A percentile compares a stretch with the other conserved stretches of the same genome.
Evolutionary conservation across 2,888 invertebrate species (phyloP).

Genomic region (Cheilosia soror): DNA sequence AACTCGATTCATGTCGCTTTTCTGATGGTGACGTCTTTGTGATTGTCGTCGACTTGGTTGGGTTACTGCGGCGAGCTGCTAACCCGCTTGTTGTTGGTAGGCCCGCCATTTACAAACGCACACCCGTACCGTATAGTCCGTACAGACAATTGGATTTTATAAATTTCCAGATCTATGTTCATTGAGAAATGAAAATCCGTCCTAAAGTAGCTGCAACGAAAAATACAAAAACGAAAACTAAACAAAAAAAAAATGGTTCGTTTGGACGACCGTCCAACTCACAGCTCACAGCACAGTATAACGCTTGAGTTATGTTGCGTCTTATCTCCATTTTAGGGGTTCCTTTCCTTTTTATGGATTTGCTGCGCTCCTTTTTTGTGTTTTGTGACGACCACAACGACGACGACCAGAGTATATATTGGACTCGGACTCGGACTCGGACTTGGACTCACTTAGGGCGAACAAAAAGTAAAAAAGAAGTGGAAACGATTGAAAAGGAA

Average conservation of each 20-base stretch:
- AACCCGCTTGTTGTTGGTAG: conserved; percentile 25
- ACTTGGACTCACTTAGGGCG: conserved; percentile 50
- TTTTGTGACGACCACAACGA: conserved; percentile 58
- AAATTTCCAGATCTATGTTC: conserved; percentile 74
- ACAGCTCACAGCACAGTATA: conserved; percentile 51
- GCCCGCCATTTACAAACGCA: conserved; percentile 22
- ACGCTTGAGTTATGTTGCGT: conserved; percentile 75
- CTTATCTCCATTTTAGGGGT: conserved; percentile 76
- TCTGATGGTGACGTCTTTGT: conserved; percentile 75
- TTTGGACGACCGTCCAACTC: conserved; percentile 47
- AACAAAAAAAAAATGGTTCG: conserved; percentile 60
- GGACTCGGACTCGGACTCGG: background rate
- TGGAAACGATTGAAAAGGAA: conserved; percentile 13
- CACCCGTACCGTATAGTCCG: conserved; percentile 3
- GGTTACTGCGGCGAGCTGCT: conserved; percentile 51
- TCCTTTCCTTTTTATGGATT: conserved; percentile 76
- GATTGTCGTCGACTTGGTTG: conserved; percentile 72
- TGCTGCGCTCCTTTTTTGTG: conserved; percentile 75
- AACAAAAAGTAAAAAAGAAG: conserved; percentile 27
- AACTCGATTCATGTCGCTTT: conserved; percentile 75
- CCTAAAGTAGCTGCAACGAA: conserved; percentile 66
- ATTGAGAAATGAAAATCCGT: conserved; percentile 76
- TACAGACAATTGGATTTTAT: conserved; percentile 47
- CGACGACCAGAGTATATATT: conserved; percentile 39
- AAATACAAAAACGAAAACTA: conserved; percentile 36